Evolutionary conservation across 2,113 vertebrate species (phyloP).

Genomic region (Psilopsiagon aurifrons): DNA sequence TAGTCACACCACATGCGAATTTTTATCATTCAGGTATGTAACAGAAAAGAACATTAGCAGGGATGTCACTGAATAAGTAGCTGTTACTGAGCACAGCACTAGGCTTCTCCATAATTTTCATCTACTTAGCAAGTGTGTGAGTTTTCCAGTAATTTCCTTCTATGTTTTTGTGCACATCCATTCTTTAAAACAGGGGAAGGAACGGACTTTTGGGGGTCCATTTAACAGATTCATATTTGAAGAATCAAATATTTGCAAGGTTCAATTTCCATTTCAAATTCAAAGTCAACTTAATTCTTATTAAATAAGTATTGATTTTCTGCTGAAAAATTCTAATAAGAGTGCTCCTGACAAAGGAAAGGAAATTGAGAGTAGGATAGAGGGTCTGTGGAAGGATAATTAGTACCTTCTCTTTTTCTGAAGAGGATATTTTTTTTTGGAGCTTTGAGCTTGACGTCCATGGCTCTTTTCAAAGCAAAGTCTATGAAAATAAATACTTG

Average conservation of each 20-base stretch:
- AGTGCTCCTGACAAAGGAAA: constrained; percentile 18
- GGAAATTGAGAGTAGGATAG: neutral
- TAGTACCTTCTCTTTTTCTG: neutral
- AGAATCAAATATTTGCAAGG: neutral
- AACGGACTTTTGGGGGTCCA: neutral
- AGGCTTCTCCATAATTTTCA: neutral
- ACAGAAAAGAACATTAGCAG: neutral
- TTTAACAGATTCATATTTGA: constrained; percentile 30
- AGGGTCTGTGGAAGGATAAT: neutral
- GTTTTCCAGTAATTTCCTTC: neutral
- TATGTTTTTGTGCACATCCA: neutral
- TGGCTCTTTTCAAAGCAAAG: neutral
- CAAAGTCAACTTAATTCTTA: constrained; percentile 29
- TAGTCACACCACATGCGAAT: neutral
- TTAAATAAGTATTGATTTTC: constrained; percentile 49
- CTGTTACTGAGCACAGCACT: neutral
- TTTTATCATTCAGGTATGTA: neutral
- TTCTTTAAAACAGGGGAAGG: neutral
- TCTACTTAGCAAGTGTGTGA: neutral
- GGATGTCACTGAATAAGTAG: neutral
- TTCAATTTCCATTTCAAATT: constrained; percentile 47
- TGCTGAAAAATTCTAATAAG: constrained; percentile 42
- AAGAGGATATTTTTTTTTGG: neutral
- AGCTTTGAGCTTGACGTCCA: neutral
- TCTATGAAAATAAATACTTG: neutral